These are phyloP conservation scores for Hydroisotoma schaefferi DNA, from an alignment of 2,888 invertebrate species.

Conservation along the genomic window DNA sequence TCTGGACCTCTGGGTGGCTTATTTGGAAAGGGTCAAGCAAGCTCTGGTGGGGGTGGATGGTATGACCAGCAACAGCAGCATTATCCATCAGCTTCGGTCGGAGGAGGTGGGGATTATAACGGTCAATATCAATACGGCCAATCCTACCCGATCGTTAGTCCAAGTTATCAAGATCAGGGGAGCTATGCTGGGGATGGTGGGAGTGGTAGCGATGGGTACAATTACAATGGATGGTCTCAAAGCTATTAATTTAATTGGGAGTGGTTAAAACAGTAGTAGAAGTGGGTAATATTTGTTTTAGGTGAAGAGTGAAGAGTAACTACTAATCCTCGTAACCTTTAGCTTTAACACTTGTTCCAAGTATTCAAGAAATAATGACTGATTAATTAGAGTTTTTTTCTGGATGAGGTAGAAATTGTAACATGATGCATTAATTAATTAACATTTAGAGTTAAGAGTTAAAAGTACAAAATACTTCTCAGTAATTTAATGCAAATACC, in stretches of 20 bases:
- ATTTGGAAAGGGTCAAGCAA: background rate
- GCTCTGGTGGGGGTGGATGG: background rate
- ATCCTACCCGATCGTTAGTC: background rate
- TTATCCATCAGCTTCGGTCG: background rate
- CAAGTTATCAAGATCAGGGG: slow-evolving; percentile 2
- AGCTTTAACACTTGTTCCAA: background rate
- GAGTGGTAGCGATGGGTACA: background rate
- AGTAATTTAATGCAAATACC: no score
- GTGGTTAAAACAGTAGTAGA: background rate
- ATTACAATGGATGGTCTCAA: slow-evolving; percentile 8
- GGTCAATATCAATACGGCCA: slow-evolving; percentile 4
- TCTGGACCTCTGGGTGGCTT: background rate
- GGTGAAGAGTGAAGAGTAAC: background rate
- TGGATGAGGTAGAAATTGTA: no score
- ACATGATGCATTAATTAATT: no score
- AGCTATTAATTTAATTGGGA: background rate
- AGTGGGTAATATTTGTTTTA: no score
- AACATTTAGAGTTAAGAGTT: no score
- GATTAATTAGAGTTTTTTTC: no score
- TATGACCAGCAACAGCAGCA: background rate
- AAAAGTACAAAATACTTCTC: no score
- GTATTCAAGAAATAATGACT: background rate
- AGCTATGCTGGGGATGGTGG: background rate
- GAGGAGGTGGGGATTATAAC: no score
- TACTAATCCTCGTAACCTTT: background rate